Conservation (phyloP, 2,113 vertebrate genomes). For the Guaruba guarouba region DNA sequence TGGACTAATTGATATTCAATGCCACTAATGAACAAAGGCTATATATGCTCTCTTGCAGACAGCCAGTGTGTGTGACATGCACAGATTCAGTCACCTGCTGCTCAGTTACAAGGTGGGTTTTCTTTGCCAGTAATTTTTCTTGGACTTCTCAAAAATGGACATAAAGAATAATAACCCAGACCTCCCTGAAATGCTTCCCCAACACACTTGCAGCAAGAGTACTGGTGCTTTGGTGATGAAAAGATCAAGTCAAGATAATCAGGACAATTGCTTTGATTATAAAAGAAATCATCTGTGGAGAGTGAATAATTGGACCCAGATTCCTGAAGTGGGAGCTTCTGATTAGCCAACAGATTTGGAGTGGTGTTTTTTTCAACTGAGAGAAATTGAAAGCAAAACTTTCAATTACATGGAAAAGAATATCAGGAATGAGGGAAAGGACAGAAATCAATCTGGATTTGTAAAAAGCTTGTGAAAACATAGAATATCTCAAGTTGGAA, state of each 20-base stretch:
- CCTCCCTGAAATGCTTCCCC: neutral
- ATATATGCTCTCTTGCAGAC: neutral
- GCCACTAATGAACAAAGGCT: neutral
- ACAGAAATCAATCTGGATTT: neutral
- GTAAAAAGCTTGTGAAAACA: neutral
- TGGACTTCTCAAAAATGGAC: neutral
- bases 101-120: neutral
- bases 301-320: neutral
- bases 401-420: neutral
- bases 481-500: neutral
- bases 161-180: neutral
- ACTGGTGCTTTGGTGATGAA: neutral
- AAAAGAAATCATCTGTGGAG: neutral
- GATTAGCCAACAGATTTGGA: neutral
- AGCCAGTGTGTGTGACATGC: neutral
- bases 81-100: neutral
- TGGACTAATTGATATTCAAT: neutral
- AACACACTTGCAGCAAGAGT: neutral
- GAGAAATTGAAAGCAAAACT: neutral
- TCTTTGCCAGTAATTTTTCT: neutral
- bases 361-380: neutral
- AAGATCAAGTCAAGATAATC: neutral
- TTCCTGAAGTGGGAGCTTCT: neutral
- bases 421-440: neutral
- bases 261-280: neutral